Conservation (phyloP, 2,888 invertebrate species). For the Apodemia hepburni region DNA sequence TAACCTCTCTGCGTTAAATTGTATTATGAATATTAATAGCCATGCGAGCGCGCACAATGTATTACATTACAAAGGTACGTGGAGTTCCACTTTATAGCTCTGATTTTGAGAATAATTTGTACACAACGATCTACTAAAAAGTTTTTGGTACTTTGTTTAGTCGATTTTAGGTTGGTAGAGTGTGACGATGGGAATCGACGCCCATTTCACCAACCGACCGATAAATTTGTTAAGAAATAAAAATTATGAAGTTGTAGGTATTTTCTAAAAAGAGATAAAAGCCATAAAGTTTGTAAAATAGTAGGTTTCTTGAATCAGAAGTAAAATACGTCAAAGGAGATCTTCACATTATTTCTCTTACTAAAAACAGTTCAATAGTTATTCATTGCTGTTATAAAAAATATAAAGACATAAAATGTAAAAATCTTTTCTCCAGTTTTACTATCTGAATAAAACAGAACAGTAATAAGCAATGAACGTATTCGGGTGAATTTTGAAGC, state of each 20-base stretch:
- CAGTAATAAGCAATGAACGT: conserved; percentile 30
- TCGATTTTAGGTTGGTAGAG: too few species aligned
- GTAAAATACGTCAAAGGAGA: too few species aligned
- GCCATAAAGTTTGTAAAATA: too few species aligned
- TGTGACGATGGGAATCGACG: too few species aligned
- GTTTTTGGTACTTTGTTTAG: background rate
- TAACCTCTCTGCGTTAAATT: conserved; percentile 78
- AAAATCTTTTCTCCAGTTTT: conserved; percentile 4
- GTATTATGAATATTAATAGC: conserved; percentile 80
- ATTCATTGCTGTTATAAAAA: too few species aligned
- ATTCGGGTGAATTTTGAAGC: conserved; percentile 49
- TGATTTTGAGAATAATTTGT: conserved; percentile 7
- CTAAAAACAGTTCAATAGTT: too few species aligned
- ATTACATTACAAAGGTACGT: conserved; percentile 42
- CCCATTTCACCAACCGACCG: too few species aligned
- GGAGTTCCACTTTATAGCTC: conserved; percentile 12
- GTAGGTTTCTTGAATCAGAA: too few species aligned
- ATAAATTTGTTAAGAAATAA: too few species aligned
- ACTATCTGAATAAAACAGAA: conserved; percentile 10
- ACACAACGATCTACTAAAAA: background rate
- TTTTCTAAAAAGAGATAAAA: too few species aligned
- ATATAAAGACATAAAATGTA: background rate
- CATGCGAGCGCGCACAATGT: conserved; percentile 54
- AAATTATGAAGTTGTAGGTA: too few species aligned
- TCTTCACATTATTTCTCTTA: too few species aligned